Evolutionary conservation across 2,888 invertebrate genomes (phyloP).

Genomic region (Mesoligia furuncula): DNA sequence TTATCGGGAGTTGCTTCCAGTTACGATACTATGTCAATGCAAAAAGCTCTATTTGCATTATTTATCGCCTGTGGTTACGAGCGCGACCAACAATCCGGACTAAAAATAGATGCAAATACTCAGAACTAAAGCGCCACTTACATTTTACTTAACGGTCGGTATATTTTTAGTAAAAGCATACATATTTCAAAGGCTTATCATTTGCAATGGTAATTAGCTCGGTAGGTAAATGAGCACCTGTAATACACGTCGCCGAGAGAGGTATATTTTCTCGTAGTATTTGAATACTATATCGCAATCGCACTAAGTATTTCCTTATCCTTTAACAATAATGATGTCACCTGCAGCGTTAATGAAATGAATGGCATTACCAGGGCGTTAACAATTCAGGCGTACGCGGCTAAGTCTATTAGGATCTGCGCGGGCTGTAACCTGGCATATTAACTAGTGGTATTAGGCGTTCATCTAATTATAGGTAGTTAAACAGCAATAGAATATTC

Average conservation of each 20-base stretch:
- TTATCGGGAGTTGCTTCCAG: constrained; percentile 62
- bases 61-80: constrained; percentile 80
- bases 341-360: constrained; percentile 27
- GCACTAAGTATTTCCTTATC: constrained; percentile 48
- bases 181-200: constrained; percentile 52
- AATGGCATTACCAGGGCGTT: constrained; percentile 25
- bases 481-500: constrained; percentile 73
- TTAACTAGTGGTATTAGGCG: constrained; percentile 64
- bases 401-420: constrained; percentile 62
- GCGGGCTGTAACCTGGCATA: constrained; percentile 66
- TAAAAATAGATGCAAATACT: constrained; percentile 82
- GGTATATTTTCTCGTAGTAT: constrained; percentile 45
- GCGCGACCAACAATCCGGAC: constrained; percentile 79
- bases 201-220: constrained; percentile 60
- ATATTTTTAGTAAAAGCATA: constrained; percentile 65
- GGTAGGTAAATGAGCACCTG: constrained; percentile 41
- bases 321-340: constrained; percentile 47
- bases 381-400: constrained; percentile 18
- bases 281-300: constrained; percentile 51
- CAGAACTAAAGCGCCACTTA: constrained; percentile 73
- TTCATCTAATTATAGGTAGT: constrained; percentile 69
- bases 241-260: constrained; percentile 16
- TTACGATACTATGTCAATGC: constrained; percentile 71
- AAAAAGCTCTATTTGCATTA: constrained; percentile 79
- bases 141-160: constrained; percentile 68